Base-by-base conservation (phyloP, 2,797 vertebrate species). In the Falco naumanni region DNA sequence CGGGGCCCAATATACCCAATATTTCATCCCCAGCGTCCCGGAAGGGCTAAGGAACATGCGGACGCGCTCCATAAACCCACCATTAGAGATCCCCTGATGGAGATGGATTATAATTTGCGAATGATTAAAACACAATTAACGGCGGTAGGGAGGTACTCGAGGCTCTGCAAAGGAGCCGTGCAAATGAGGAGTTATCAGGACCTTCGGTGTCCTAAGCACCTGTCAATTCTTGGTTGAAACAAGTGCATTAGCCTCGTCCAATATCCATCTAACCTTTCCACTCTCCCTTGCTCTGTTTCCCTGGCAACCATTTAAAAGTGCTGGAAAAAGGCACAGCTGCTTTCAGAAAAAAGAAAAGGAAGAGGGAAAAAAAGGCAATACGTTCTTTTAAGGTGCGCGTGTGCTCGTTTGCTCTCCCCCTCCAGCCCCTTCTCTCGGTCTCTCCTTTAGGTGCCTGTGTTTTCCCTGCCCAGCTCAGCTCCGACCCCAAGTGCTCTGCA, bases 271-370 rank as follows among this genome's bases (percentile, higher is more conserved):
- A 98, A 98, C 98, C 98, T 98, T 98, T 97, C 97, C 97, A 96
- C 91, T 97, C 95, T 97, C 94, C 96, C 93, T 97, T 93, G 96
- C 97, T 98, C 97, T 92, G 97, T 98, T 98, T 98, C 98, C 98
- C 80, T 98, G 97, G 98, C 95, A 98, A 98, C 98, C 97, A 97
- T 96, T 97, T 97, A 97, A 98, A 98, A 98, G 96, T 97, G 95
- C 96, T 97, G 97, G 96, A 84, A 98, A 97, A 98, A 98, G 96
- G 96, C 96, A 96, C 95, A 89, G 96, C 96, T 97, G 97, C 97
- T 97, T 98, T 85, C 39, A 96, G 95, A 91, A 88, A 89, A 79
- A 97, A 90, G 64, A 60, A 89, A 97, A 89, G 56, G 78, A 86
- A 87, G 33, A 9, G 60, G n/a, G 26, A 51, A 47, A 48, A 89